These are phyloP conservation scores for Myrmecophaga tridactyla DNA, from an alignment of 2,113 vertebrate species.

Conservation along the genomic window DNA sequence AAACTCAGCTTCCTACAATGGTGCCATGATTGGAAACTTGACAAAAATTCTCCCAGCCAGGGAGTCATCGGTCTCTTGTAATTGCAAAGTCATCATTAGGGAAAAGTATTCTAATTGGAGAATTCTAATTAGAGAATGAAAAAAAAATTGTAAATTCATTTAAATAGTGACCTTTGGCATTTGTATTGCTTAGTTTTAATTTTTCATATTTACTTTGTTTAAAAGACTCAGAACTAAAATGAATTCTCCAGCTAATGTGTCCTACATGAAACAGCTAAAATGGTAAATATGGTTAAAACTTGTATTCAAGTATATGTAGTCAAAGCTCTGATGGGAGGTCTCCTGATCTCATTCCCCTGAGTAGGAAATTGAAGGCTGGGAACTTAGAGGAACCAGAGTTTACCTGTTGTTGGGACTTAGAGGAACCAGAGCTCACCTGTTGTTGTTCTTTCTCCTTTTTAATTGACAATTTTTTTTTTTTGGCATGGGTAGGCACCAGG, in stretches of 20 bases:
- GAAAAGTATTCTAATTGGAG: neutral
- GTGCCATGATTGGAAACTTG: neutral
- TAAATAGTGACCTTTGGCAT: neutral
- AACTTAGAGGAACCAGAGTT: neutral
- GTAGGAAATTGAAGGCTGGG: neutral
- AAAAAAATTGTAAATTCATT: neutral
- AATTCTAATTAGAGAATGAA: neutral
- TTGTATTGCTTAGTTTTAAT: neutral
- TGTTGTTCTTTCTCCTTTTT: too few species aligned
- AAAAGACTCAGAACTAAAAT: neutral
- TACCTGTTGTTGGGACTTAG: too few species aligned
- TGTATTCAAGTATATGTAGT: neutral
- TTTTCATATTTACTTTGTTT: neutral
- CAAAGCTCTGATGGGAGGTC: neutral
- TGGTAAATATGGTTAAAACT: neutral
- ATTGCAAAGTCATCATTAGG: neutral
- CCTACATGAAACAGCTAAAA: neutral
- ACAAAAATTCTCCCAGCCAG: neutral
- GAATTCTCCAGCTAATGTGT: neutral
- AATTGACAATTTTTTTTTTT: too few species aligned
- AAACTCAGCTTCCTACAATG: neutral
- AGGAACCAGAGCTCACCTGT: too few species aligned
- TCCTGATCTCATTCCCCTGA: neutral
- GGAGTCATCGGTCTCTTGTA: neutral
- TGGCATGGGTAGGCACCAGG: too few species aligned